phyloP scores from a whole-genome alignment of 2,797 vertebrate genomes.

The Cryptoblepharus egeriae region DNA sequence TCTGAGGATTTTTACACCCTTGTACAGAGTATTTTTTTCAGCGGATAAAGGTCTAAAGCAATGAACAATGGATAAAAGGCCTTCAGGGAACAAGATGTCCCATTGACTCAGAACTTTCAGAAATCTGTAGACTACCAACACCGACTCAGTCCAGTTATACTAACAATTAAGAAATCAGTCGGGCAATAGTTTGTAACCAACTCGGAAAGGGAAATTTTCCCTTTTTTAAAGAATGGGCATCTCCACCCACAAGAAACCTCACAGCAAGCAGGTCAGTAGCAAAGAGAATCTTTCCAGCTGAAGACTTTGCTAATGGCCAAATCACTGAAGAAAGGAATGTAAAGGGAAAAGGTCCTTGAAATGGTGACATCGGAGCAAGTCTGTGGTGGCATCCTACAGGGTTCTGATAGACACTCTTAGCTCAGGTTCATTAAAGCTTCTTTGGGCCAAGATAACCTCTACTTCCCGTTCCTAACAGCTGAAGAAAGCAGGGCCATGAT shows the following conservation, averaged over 20 bases:
- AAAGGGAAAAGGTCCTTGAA: not conserved
- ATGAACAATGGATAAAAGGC: not conserved
- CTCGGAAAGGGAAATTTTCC: not conserved
- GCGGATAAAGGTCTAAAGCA: not conserved
- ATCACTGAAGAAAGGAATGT: not conserved
- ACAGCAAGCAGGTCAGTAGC: conserved; percentile 22
- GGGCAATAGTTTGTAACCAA: not conserved
- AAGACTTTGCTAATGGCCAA: not conserved
- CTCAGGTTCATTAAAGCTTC: not conserved
- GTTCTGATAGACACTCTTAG: not conserved
- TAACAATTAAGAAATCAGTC: not conserved
- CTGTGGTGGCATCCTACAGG: not conserved
- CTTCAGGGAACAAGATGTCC: not conserved
- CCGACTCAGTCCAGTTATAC: not conserved
- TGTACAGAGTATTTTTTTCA: not conserved
- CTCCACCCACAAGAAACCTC: not conserved
- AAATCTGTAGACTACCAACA: not conserved
- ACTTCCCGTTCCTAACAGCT: not conserved
- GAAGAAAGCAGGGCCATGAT: not conserved
- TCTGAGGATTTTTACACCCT: not conserved
- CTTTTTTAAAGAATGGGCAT: not conserved
- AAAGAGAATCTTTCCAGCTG: not conserved
- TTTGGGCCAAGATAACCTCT: not conserved
- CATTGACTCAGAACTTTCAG: not conserved
- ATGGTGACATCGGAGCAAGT: not conserved